Evolutionary conservation across 2,888 invertebrate genomes (phyloP), one percentile per base, ranked within the genome.

Genomic region (Lasius platythorax): DNA sequence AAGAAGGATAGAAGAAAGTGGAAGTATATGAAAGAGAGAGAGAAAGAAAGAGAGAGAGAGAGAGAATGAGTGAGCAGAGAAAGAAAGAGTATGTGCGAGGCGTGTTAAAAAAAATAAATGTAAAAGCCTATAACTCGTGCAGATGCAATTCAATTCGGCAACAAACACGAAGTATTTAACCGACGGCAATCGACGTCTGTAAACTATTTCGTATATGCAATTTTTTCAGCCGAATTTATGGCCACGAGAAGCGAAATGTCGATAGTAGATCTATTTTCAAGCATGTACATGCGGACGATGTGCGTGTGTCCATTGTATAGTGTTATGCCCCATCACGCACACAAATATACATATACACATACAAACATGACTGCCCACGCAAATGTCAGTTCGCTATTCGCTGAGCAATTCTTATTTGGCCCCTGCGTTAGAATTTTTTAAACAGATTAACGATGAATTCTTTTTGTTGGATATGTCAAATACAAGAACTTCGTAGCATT

Each of bases 261-360:
- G 87, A 88, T 84, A 83, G 82, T 82, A 83, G 86, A 89, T 88
- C 89, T 88, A 89, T 88, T 86, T 88, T 85, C 82, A 85, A 84
- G 70, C 82, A 75, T 74, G 83, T 68, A 58, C 85, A 68, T 53
- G 67, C 67, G 40, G 43, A 6, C 63, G 63, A 43, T 37, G 85
- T 79, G 76, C 33, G 58, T 78, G 66, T 56, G 63, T 84, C 56
- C 82, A 40, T 37, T 50, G 76, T 58, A 58, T 50, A 76, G 63
- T 56, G 76, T 70, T 85, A 58, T 76, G n/a, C 84, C 53, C 64
- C 75, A 74, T 66, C 53, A 50, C 53, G 66, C 64, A 53, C 50
- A 28, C 56, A 63, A 56, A 43, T n/a, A 46, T 12, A 28, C 43
- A 43, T 12, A 28, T 61, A 43, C 63, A 40, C 9, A 56, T 50